These are phyloP conservation scores for Dicentrarchus labrax DNA, from an alignment of 2,113 vertebrate species.

Conservation along the genomic window DNA sequence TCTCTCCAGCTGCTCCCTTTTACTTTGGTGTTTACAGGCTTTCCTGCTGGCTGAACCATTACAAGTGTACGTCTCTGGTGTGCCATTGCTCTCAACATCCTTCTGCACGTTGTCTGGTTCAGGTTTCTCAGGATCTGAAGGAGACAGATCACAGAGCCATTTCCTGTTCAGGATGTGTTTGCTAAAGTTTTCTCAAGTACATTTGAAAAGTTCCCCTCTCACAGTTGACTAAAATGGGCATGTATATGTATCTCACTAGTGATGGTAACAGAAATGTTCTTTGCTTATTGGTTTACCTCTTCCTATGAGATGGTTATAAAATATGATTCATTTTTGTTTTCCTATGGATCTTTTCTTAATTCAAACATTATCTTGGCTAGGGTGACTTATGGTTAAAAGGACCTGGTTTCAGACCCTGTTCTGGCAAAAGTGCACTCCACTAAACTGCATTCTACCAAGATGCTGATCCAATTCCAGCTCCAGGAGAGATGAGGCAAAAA, in stretches of 20 bases:
- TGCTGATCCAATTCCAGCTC: conserved; percentile 3
- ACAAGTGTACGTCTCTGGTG: conserved; percentile 70
- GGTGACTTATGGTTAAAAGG: background rate
- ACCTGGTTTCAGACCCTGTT: background rate
- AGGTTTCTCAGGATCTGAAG: conserved; percentile 57
- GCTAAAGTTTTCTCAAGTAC: no score
- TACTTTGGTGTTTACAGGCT: conserved; percentile 86
- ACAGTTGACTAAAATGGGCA: no score
- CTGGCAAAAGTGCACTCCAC: background rate
- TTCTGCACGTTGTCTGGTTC: conserved; percentile 50
- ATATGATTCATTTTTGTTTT: background rate
- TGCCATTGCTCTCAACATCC: conserved; percentile 61
- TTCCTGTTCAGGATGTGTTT: background rate
- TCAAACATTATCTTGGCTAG: background rate
- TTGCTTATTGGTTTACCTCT: background rate
- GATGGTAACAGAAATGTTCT: no score
- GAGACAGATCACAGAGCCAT: background rate
- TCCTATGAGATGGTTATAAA: background rate
- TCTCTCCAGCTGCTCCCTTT: conserved; percentile 77
- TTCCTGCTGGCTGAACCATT: conserved; percentile 83
- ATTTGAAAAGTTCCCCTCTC: no score
- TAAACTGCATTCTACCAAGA: background rate
- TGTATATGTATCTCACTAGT: no score
- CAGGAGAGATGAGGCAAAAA: background rate
- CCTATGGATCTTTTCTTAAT: background rate